Conservation (phyloP, 2,797 vertebrate species). For the Glossophaga mutica region DNA sequence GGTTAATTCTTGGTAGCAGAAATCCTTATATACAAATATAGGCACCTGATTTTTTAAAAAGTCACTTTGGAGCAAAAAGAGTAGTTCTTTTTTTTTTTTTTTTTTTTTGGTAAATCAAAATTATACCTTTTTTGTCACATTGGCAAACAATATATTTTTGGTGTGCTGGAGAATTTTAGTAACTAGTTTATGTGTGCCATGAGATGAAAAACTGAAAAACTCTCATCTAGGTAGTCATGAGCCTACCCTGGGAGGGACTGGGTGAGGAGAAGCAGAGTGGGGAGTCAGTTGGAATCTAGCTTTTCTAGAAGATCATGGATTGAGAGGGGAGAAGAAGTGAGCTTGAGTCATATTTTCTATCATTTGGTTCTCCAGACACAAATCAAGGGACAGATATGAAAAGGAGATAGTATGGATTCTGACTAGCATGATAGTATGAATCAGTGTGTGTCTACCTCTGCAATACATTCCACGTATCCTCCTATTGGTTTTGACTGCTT, state of each 20-base stretch:
- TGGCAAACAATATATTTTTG: background rate
- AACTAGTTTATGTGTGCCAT: background rate
- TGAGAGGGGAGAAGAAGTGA: background rate
- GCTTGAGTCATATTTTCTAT: background rate
- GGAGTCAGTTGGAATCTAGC: background rate
- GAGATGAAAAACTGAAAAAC: background rate
- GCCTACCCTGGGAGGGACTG: background rate
- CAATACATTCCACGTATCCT: background rate
- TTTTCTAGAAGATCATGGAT: background rate
- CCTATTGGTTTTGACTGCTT: background rate
- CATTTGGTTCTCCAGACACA: background rate
- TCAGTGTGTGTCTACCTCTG: background rate
- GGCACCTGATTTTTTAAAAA: background rate
- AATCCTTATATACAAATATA: background rate
- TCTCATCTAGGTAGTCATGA: background rate
- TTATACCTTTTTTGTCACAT: background rate
- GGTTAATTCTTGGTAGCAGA: background rate
- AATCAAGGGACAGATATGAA: background rate
- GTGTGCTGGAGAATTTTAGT: background rate
- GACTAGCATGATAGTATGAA: background rate
- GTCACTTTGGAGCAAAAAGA: background rate
- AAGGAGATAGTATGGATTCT: background rate
- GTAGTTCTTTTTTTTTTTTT: background rate
- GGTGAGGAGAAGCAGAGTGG: background rate
- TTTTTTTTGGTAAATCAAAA: background rate